phyloP scores from a whole-genome alignment of 2,888 invertebrate genomes.

The Gastrophysa polygoni region DNA sequence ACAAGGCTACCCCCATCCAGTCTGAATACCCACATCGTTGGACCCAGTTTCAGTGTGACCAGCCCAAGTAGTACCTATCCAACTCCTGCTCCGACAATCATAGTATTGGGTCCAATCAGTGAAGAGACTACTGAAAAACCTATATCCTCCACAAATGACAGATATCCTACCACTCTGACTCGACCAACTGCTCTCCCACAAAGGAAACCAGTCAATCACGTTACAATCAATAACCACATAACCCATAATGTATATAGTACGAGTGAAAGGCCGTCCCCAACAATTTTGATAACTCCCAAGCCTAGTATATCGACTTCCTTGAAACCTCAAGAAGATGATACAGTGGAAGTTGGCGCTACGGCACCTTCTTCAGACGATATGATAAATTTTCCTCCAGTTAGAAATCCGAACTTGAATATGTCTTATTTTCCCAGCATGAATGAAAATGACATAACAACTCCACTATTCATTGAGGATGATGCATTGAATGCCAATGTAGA shows the following conservation, averaged over 20 bases:
- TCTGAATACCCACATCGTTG: slow-evolving; percentile 45
- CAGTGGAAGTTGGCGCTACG: slow-evolving; percentile 49
- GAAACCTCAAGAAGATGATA: slow-evolving; percentile 42
- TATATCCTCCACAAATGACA: slow-evolving; percentile 43
- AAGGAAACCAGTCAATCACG: slow-evolving; percentile 57
- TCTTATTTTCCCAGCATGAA: slow-evolving; percentile 63
- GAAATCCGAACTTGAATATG: slow-evolving; percentile 81
- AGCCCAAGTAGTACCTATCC: slow-evolving; percentile 45
- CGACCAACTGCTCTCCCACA: slow-evolving; percentile 45
- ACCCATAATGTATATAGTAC: slow-evolving; percentile 62
- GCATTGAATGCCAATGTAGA: slow-evolving; percentile 80
- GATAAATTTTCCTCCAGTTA: slow-evolving; percentile 83
- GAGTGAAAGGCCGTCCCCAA: slow-evolving; percentile 66
- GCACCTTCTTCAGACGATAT: slow-evolving; percentile 69
- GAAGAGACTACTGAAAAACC: slow-evolving; percentile 41
- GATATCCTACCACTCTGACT: slow-evolving; percentile 44
- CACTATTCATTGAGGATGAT: slow-evolving; percentile 77
- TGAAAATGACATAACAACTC: slow-evolving; percentile 75
- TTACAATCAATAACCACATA: slow-evolving; percentile 68
- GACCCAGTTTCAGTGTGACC: slow-evolving; percentile 47
- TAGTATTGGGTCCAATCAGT: slow-evolving; percentile 63
- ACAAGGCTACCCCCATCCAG: slow-evolving; percentile 40
- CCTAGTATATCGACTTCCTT: slow-evolving; percentile 59
- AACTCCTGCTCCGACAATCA: slow-evolving; percentile 64
- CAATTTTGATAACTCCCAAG: slow-evolving; percentile 73